A percentile compares a stretch with the other conserved stretches of the same genome.
Conservation (phyloP, 2,888 invertebrate genomes). For the Hirtodrosophila alboralis region DNA sequence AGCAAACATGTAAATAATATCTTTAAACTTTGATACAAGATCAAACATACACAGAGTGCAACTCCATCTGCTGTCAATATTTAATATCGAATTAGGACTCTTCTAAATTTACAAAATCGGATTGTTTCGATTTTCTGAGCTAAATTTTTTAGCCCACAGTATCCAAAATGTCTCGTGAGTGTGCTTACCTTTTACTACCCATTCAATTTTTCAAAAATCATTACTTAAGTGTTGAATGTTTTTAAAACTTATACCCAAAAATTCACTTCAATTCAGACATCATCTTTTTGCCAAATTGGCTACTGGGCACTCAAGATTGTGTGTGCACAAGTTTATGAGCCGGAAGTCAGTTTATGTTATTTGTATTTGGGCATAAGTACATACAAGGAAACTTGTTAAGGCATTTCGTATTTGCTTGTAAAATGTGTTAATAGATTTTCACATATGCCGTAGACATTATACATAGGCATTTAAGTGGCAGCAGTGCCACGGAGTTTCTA, state of each 20-base stretch:
- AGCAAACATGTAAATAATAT: too few relatives aligned
- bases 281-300: slow-evolving; percentile 12
- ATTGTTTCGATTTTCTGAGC: too few relatives aligned
- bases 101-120: too few relatives aligned
- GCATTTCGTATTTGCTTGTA: slow-evolving; percentile 67
- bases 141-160: too few relatives aligned
- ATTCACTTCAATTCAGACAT: background rate
- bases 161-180: too few relatives aligned
- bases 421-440: slow-evolving; percentile 72
- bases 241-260: background rate
- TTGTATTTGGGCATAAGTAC: slow-evolving; percentile 51
- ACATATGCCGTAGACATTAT: slow-evolving; percentile 19
- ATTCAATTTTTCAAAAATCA: too few relatives aligned
- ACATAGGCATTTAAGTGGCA: slow-evolving; percentile 2
- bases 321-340: slow-evolving; percentile 49
- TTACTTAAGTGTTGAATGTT: slow-evolving; percentile 1
- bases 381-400: slow-evolving; percentile 30
- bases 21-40: too few relatives aligned
- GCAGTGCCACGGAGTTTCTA: slow-evolving; percentile 27
- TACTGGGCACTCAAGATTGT: slow-evolving; percentile 16
- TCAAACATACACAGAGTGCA: background rate
- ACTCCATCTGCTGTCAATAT: too few relatives aligned
- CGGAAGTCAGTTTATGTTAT: slow-evolving; percentile 68
- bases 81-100: too few relatives aligned
- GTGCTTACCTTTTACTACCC: too few relatives aligned